These are phyloP conservation scores for Echinarachnius parma DNA, from an alignment of 53 echinoderm and acorn worm genomes.

Conservation along the genomic window DNA sequence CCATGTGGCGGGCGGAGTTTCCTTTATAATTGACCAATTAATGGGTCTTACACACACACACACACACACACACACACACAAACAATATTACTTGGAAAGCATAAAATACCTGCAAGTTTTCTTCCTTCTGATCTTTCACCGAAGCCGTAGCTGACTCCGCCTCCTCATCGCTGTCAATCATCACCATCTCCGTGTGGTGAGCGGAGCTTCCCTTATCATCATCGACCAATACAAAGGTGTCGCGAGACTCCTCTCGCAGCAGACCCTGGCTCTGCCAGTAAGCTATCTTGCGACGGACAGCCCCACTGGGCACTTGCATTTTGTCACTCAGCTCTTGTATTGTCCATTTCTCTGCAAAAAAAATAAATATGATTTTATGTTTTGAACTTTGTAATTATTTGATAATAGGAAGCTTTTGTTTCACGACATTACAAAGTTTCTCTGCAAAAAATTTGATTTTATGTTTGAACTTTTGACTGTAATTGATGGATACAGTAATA, in stretches of 20 bases:
- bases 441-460: too few species aligned
- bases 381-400: too few species aligned
- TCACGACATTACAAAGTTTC: too few species aligned
- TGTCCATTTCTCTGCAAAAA: conserved; percentile 72
- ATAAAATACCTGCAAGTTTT: conserved; percentile 89
- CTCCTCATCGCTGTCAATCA: conserved; percentile 88
- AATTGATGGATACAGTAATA: too few species aligned
- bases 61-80: too few species aligned
- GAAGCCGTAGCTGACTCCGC: conserved; percentile 91
- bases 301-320: conserved; percentile 91
- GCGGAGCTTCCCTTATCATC: conserved; percentile 59
- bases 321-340: conserved; percentile 84
- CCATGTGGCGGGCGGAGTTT: conserved; percentile 58
- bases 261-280: conserved; percentile 99
- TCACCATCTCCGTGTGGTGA: conserved; percentile 73
- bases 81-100: too few species aligned
- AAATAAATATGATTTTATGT: background rate
- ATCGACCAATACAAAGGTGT: conserved; percentile 82
- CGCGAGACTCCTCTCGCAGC: conserved; percentile 73
- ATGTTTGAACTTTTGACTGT: too few species aligned
- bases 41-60: too few species aligned
- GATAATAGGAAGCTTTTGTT: too few species aligned
- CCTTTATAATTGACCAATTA: conserved; percentile 70
- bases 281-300: conserved; percentile 85
- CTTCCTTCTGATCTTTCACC: conserved; percentile 73